Evolutionary conservation across 2,797 vertebrate species (phyloP).

Genomic region (Erethizon dorsatum): DNA sequence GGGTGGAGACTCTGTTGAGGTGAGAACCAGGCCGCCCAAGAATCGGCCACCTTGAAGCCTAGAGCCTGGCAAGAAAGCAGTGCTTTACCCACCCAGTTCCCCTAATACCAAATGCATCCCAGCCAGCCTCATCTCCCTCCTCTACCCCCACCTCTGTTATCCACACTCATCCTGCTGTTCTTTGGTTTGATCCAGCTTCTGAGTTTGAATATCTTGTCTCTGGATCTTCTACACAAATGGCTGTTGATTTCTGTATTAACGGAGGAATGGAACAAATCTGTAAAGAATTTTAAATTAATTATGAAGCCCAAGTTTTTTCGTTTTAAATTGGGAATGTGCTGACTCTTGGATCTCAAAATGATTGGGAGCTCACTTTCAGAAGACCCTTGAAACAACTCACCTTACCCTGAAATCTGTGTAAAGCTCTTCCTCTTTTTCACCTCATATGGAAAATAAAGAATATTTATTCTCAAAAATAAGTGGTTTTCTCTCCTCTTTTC

Average conservation of each 20-base stretch:
- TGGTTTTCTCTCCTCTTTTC: background rate
- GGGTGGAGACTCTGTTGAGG: background rate
- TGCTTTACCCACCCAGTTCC: no score
- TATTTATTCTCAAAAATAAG: slow-evolving; percentile 2
- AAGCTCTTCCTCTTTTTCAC: background rate
- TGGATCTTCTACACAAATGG: background rate
- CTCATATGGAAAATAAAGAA: slow-evolving; percentile 28
- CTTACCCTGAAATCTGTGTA: background rate
- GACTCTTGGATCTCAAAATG: background rate
- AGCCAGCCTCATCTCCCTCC: background rate
- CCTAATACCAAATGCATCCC: background rate
- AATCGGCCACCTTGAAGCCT: background rate
- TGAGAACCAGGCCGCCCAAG: background rate
- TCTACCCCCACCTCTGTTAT: background rate
- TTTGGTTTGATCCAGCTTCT: background rate
- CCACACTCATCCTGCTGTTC: background rate
- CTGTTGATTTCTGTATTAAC: slow-evolving; percentile 12
- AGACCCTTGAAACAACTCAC: background rate
- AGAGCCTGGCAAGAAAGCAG: background rate
- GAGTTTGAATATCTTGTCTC: background rate
- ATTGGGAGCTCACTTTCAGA: background rate
- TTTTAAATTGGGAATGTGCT: slow-evolving; percentile 16
- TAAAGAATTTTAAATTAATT: background rate
- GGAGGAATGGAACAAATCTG: slow-evolving; percentile 1
- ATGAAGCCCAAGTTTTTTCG: background rate